phyloP scores from a whole-genome alignment of 2,113 vertebrate species.

The Campylomormyrus tamandua region DNA sequence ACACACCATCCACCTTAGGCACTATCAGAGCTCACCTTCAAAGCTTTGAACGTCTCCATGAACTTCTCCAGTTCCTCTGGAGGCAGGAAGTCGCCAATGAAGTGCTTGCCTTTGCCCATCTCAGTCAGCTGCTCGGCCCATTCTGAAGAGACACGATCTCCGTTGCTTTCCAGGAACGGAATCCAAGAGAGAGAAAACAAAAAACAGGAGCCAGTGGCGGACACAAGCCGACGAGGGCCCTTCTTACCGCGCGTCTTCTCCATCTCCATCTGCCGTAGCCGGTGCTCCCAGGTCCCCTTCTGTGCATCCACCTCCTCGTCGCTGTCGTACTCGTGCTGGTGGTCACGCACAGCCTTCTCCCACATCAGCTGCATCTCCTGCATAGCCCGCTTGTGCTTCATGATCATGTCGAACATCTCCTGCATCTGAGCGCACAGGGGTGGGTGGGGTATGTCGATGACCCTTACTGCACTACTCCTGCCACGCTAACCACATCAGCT shows the following conservation, averaged over 20 bases:
- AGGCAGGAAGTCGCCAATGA: slow-evolving; percentile 93
- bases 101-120: slow-evolving; percentile 96
- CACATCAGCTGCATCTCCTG: slow-evolving; percentile 94
- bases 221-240: background rate
- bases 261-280: slow-evolving; percentile 94
- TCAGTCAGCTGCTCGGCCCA: slow-evolving; percentile 97
- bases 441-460: no score
- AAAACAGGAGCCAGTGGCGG: no score
- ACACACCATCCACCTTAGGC: no score
- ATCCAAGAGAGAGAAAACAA: background rate
- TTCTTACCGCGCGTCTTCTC: slow-evolving; percentile 83
- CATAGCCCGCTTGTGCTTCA: slow-evolving; percentile 93
- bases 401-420: slow-evolving; percentile 96
- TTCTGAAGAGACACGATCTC: slow-evolving; percentile 58
- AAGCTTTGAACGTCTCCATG: slow-evolving; percentile 96
- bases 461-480: background rate
- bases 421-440: slow-evolving; percentile 72
- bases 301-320: slow-evolving; percentile 86
- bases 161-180: background rate
- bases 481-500: background rate
- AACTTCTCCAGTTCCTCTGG: slow-evolving; percentile 95
- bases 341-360: slow-evolving; percentile 82
- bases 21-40: slow-evolving; percentile 68
- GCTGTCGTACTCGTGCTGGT: slow-evolving; percentile 92
- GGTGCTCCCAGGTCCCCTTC: slow-evolving; percentile 91